Evolutionary conservation across 2,797 vertebrate species (phyloP), one percentile per base, ranked within the genome.

Genomic region (Vespertilio murinus): DNA sequence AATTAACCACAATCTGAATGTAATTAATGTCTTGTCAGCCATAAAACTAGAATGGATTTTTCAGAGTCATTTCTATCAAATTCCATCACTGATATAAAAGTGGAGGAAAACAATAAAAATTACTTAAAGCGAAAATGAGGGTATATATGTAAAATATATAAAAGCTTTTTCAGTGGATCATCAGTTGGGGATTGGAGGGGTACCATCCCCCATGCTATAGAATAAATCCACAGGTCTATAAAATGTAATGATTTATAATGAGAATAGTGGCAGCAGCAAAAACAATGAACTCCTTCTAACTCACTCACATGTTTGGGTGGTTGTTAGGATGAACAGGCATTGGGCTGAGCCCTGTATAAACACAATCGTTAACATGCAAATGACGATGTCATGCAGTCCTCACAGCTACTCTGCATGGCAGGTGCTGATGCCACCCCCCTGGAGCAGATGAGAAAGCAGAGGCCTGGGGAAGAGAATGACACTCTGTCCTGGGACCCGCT

Each of bases 61-160:
- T 80, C 7, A 30, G 71, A 64, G 8, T 73, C n/a, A 80, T 93
- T 90, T 69, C 67, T 92, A 56, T 69, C 52, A 94, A 88, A 92
- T 86, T 69, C 40, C 25, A 89, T 86, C 14, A 69, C 65, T 88
- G 65, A 59, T 23, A 80, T 52, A 70, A 88, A 94, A 95, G 91
- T 75, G 54, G 91, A 69, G 17, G 14, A 30, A 28, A 35, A 61
- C 45, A 30, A 61, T 30, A 47, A 18, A 92, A 89, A 83, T 52
- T 30, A 84, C 33, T 85, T 67, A 71, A 80, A 45, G 40, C 17
- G 70, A 91, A 93, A 90, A 52, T 42, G 33, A 93, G 88, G 49
- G 45, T 69, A 11, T 11, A 42, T 42, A 11, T 42, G 42, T 42
- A 42, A 42, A 11, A 42, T 42, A 42, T 42, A 42, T 42, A 59